phyloP scores from a whole-genome alignment of 2,888 invertebrate species.

The Rotaria macrura region DNA sequence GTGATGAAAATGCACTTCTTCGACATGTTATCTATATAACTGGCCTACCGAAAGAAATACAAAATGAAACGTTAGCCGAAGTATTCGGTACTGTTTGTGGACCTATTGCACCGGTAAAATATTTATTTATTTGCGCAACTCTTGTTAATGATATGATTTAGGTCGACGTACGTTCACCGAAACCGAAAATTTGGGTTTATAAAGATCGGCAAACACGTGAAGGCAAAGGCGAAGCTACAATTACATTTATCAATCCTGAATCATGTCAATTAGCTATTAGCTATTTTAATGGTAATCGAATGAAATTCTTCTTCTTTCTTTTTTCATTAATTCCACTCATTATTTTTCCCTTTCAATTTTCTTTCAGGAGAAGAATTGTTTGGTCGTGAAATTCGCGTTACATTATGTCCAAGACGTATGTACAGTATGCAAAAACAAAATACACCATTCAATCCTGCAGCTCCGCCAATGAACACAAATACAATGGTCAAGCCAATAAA shows the following conservation, averaged over 20 bases:
- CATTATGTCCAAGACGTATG: not conserved
- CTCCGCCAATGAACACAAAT: not conserved
- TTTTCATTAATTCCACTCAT: too few species aligned
- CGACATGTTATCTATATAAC: not conserved
- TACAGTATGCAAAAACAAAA: constrained; percentile 8
- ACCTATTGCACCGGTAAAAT: not conserved
- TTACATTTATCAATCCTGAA: not conserved
- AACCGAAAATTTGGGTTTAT: constrained; percentile 13
- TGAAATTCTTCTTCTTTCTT: too few species aligned
- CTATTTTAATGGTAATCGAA: not conserved
- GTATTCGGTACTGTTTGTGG: constrained; percentile 5
- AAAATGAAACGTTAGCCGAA: constrained; percentile 20
- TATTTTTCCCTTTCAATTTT: not conserved
- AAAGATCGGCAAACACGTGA: constrained; percentile 14
- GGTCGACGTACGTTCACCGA: not conserved
- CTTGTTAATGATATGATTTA: not conserved
- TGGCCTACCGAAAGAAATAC: constrained; percentile 12
- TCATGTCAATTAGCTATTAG: not conserved
- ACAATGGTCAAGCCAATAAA: not conserved
- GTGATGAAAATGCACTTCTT: constrained; percentile 4
- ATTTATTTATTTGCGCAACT: too few species aligned
- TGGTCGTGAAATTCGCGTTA: constrained; percentile 6
- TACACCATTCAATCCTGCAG: not conserved
- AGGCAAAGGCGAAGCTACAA: not conserved
- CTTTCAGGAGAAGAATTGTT: not conserved